Evolutionary conservation across 1,140 invertebrate species (phyloP).

Genomic region (Eufriesea mexicana): DNA sequence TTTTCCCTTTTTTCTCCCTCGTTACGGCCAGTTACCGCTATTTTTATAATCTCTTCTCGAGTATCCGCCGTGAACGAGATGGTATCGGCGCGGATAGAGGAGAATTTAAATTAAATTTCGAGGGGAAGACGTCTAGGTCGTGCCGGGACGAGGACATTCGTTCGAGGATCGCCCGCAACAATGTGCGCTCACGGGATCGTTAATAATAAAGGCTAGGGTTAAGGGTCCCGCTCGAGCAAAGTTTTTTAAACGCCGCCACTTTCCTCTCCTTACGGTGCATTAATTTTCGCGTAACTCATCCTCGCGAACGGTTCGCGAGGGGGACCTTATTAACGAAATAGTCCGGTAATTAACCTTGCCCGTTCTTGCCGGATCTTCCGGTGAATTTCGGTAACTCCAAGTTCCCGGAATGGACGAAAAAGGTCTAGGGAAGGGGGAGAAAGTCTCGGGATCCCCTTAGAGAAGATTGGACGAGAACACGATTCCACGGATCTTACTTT

Average conservation of each 20-base stretch:
- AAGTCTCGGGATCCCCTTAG: too few relatives aligned
- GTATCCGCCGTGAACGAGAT: slow-evolving; percentile 47
- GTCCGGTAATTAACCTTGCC: slow-evolving; percentile 17
- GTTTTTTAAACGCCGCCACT: background rate
- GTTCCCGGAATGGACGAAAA: background rate
- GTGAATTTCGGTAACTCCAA: slow-evolving; percentile 17
- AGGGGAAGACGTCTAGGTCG: background rate
- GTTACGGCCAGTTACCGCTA: slow-evolving; percentile 40
- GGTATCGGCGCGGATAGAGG: slow-evolving; percentile 26
- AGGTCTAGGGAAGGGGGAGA: too few relatives aligned
- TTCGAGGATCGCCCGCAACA: background rate
- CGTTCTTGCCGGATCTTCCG: slow-evolving; percentile 14
- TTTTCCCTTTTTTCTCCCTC: background rate
- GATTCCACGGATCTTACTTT: background rate
- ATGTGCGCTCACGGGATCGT: background rate
- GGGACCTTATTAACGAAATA: slow-evolving; percentile 36
- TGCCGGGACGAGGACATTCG: background rate
- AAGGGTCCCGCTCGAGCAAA: background rate
- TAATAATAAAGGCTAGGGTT: background rate
- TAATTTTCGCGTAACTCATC: slow-evolving; percentile 21
- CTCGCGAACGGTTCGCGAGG: background rate
- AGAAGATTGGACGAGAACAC: background rate
- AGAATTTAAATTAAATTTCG: slow-evolving; percentile 61
- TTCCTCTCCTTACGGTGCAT: background rate
- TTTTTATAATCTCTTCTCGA: slow-evolving; percentile 55